phyloP scores from a whole-genome alignment of 2,888 invertebrate species.

The Arge pagana region DNA sequence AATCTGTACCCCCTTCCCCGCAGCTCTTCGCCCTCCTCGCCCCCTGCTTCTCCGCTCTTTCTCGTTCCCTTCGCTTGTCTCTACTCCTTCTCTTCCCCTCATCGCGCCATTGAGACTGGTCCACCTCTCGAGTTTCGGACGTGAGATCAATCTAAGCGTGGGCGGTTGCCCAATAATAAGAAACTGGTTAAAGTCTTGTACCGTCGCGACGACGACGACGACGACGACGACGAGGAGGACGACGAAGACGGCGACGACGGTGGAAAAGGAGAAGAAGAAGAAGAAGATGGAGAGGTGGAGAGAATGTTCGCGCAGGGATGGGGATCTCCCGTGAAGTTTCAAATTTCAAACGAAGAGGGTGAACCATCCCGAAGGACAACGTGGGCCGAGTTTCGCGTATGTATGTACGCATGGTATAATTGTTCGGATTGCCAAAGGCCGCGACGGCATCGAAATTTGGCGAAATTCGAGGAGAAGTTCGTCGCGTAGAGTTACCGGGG shows the following conservation, averaged over 20 bases:
- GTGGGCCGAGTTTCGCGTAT: no score
- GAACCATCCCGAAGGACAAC: slow-evolving; percentile 1
- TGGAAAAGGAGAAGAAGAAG: not conserved
- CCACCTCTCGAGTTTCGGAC: slow-evolving; percentile 27
- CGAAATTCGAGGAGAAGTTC: slow-evolving; percentile 6
- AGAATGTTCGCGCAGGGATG: not conserved
- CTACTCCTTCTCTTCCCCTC: slow-evolving; percentile 7
- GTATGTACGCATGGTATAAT: no score
- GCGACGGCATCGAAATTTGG: slow-evolving; percentile 7
- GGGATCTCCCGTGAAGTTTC: slow-evolving; percentile 20
- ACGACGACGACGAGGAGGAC: no score
- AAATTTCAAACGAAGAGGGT: slow-evolving; percentile 18
- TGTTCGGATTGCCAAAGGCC: slow-evolving; percentile 14
- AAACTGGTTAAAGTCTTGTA: slow-evolving; percentile 36
- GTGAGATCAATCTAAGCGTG: slow-evolving; percentile 43
- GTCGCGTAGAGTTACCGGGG: not conserved
- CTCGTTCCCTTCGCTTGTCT: slow-evolving; percentile 17
- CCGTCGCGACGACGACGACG: slow-evolving; percentile 7
- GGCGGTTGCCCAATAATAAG: slow-evolving; percentile 52
- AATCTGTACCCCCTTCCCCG: not conserved
- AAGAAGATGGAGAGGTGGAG: not conserved
- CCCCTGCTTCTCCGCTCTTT: not conserved
- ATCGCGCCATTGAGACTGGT: slow-evolving; percentile 16
- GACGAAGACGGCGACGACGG: slow-evolving; percentile 11
- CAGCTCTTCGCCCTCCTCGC: slow-evolving; percentile 19